Base-by-base conservation (phyloP, 2,888 invertebrate species). In the Watsonalla cultraria region DNA sequence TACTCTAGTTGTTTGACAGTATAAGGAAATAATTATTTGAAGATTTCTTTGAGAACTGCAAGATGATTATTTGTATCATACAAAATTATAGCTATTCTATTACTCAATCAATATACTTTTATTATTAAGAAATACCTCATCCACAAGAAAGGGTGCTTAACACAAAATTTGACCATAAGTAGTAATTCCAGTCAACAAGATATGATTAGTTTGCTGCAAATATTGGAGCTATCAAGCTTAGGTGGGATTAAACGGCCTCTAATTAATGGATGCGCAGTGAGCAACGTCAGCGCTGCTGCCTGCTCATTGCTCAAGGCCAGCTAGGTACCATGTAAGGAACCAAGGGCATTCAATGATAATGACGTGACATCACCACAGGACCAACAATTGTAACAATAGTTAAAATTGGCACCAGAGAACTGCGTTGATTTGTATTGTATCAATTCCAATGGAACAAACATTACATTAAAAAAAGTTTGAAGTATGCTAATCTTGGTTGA, bases 321-420 rank as follows among this genome's bases (percentile, higher is more conserved):
- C 70, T 52, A 69, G 71, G 66, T 70, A 70, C 82, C 76, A 59
- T 63, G 76, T 74, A 82, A 74, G 86, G 84, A 74, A 59, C 61
- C 61, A 59, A 57, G 66, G 73, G 66, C 70, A 86, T 84, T 83
- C 78, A 80, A 83, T 82, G 75, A 64, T 80, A 80, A 84, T 82
- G 61, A 56, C 58, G 54, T 57, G 54, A 62, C 62, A 60, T 57
- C 61, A 54, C 33, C 51, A 34, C 46, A 56, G 57, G 59, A 59
- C 51, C 34, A 52, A 60, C 60, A 62, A 61, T 62, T 61, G 58
- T 47, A 61, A 61, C 63, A 59, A 58, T 49, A 15, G 37, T 33
- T 35, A 54, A 53, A 51, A 62, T 57, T 55, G 39, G 52, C 35
- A 14, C 35, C 5, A 33, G 13, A 35, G 34, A 47, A 11, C 11